phyloP scores from a whole-genome alignment of 2,888 invertebrate genomes.

The Nycteola revayana region DNA sequence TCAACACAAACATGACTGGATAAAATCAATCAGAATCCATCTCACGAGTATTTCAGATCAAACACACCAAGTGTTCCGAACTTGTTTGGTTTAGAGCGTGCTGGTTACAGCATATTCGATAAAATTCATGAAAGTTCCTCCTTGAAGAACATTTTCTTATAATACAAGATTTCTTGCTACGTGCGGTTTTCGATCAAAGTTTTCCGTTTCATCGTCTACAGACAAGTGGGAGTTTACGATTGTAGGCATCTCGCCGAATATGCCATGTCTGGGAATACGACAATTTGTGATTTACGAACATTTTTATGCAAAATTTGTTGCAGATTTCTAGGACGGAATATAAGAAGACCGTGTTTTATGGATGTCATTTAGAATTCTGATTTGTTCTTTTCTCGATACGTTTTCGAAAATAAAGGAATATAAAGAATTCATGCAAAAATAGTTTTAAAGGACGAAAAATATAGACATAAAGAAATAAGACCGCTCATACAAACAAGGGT shows the following conservation, averaged over 20 bases:
- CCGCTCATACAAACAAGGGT: no score
- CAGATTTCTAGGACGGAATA: conserved; percentile 14
- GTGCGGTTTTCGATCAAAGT: conserved; percentile 75
- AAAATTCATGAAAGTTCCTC: conserved; percentile 61
- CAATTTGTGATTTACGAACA: conserved; percentile 23
- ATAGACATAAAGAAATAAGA: no score
- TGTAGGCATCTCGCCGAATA: conserved; percentile 26
- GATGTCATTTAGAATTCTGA: conserved; percentile 9
- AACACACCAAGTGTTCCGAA: conserved; percentile 57
- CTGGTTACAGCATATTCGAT: conserved; percentile 64
- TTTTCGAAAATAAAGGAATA: no score
- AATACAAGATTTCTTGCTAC: conserved; percentile 56
- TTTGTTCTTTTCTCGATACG: conserved; percentile 7
- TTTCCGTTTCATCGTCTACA: conserved; percentile 59
- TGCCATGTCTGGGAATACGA: conserved; percentile 22
- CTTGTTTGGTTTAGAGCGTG: conserved; percentile 57
- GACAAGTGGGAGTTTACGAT: conserved; percentile 39
- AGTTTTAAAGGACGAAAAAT: no score
- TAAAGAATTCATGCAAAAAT: no score
- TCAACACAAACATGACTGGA: conserved; percentile 52
- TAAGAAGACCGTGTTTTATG: background rate
- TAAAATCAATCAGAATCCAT: conserved; percentile 70
- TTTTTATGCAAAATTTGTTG: conserved; percentile 22
- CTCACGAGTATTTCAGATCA: conserved; percentile 58
- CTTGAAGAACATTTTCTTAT: conserved; percentile 55